phyloP scores from a whole-genome alignment of 64 coral and sea anemone species.

The Trachythela sp. region DNA sequence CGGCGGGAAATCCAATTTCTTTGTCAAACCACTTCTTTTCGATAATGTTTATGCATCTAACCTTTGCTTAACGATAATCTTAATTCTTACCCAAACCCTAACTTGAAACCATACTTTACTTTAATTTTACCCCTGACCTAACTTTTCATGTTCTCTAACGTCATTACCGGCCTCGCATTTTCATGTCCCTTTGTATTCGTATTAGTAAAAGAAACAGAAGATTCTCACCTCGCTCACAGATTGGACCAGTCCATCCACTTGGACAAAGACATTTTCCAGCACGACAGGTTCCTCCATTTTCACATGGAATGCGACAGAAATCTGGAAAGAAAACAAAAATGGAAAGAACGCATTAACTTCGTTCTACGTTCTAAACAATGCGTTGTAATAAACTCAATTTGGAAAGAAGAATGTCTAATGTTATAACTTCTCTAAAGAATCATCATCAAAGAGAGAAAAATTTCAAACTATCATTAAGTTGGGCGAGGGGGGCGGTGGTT shows the following conservation, averaged over 20 bases:
- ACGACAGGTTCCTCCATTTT: background rate
- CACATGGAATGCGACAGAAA: slow-evolving; percentile 7
- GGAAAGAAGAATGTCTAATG: too few species aligned
- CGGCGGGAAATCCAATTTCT: too few species aligned
- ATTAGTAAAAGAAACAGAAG: background rate
- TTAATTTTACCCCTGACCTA: background rate
- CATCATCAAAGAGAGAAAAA: too few species aligned
- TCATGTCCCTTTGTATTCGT: background rate
- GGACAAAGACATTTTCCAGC: background rate
- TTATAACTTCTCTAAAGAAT: too few species aligned
- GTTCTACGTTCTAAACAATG: too few species aligned
- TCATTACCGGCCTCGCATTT: background rate
- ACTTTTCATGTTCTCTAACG: background rate
- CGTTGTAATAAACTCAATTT: too few species aligned
- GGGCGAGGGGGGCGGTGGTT: too few species aligned
- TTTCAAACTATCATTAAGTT: too few species aligned
- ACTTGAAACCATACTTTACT: background rate
- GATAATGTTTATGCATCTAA: too few species aligned
- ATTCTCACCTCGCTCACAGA: background rate
- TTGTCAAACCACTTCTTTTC: too few species aligned
- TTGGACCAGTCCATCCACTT: slow-evolving; percentile 14
- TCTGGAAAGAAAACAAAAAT: background rate
- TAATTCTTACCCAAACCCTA: background rate
- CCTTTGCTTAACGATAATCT: too few species aligned
- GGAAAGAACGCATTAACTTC: background rate